Evolutionary conservation across 2,888 invertebrate genomes (phyloP).

Genomic region (Drosophila prostipennis): DNA sequence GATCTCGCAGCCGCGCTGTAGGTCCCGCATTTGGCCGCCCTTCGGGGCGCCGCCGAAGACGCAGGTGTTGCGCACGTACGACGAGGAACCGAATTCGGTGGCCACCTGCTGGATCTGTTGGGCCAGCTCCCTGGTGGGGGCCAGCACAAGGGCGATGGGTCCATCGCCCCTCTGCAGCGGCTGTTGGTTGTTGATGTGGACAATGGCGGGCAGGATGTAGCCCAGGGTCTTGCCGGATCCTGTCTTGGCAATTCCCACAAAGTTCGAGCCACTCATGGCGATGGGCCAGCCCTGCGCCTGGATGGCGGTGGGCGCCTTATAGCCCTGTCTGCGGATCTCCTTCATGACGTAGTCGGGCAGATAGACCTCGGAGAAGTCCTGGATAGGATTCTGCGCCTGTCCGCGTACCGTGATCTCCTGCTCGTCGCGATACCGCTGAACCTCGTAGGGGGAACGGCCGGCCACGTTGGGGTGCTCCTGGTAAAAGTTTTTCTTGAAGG

Average conservation of each 20-base stretch:
- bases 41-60: slow-evolving; percentile 96
- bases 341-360: slow-evolving; percentile 91
- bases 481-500: slow-evolving; percentile 94
- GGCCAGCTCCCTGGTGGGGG: slow-evolving; percentile 91
- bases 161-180: slow-evolving; percentile 91
- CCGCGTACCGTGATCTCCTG: slow-evolving; percentile 92
- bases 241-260: slow-evolving; percentile 94
- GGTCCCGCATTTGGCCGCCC: slow-evolving; percentile 89
- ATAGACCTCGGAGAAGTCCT: slow-evolving; percentile 91
- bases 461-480: slow-evolving; percentile 88
- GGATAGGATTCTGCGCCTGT: slow-evolving; percentile 90
- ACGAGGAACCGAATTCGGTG: slow-evolving; percentile 91
- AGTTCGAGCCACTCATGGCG: slow-evolving; percentile 92
- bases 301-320: slow-evolving; percentile 91
- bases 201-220: slow-evolving; percentile 93
- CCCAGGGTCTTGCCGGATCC: slow-evolving; percentile 92
- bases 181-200: slow-evolving; percentile 94
- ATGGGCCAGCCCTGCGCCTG: slow-evolving; percentile 96
- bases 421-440: slow-evolving; percentile 88
- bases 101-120: slow-evolving; percentile 94
- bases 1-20: slow-evolving; percentile 93
- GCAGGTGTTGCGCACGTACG: slow-evolving; percentile 93
- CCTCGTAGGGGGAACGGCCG: slow-evolving; percentile 88
- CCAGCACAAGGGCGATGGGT: slow-evolving; percentile 92
- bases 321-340: slow-evolving; percentile 88